Evolutionary conservation across 1,140 invertebrate genomes (phyloP).

Genomic region (Luehdorfia chinensis): DNA sequence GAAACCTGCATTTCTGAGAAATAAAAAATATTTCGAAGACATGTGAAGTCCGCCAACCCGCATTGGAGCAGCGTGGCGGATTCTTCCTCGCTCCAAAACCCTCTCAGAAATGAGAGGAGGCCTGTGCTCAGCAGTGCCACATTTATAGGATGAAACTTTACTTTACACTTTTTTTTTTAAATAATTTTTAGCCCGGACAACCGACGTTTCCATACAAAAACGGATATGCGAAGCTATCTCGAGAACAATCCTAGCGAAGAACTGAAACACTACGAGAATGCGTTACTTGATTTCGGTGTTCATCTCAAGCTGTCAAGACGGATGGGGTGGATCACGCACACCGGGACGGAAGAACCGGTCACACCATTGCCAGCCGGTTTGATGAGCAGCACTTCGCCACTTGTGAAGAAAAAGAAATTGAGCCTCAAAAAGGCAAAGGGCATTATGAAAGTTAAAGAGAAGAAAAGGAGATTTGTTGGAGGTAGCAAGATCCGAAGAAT

Average conservation of each 20-base stretch:
- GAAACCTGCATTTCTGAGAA: no score
- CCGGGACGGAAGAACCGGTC: conserved; percentile 22
- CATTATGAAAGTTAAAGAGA: conserved; percentile 24
- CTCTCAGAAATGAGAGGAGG: no score
- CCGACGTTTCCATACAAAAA: conserved; percentile 79
- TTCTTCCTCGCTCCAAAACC: no score
- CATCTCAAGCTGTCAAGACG: conserved; percentile 76
- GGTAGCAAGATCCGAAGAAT: conserved; percentile 1
- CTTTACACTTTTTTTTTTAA: conserved; percentile 8
- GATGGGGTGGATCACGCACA: conserved; percentile 69
- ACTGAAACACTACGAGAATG: conserved; percentile 64
- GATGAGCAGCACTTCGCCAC: conserved; percentile 26
- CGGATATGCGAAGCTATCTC: conserved; percentile 79
- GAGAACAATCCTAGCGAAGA: conserved; percentile 51
- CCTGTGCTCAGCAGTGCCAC: no score
- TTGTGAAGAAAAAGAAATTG: conserved; percentile 39
- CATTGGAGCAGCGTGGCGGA: no score
- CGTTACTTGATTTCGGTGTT: conserved; percentile 80
- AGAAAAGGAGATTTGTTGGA: conserved; percentile 23
- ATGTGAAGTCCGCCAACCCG: no score
- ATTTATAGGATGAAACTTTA: no score
- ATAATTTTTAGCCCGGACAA: conserved; percentile 78
- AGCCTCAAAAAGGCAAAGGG: conserved; percentile 25
- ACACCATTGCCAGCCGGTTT: conserved; percentile 19
- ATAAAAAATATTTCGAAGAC: no score